Base-by-base conservation (phyloP, 2,113 vertebrate species). In the Empidonax alnorum region DNA sequence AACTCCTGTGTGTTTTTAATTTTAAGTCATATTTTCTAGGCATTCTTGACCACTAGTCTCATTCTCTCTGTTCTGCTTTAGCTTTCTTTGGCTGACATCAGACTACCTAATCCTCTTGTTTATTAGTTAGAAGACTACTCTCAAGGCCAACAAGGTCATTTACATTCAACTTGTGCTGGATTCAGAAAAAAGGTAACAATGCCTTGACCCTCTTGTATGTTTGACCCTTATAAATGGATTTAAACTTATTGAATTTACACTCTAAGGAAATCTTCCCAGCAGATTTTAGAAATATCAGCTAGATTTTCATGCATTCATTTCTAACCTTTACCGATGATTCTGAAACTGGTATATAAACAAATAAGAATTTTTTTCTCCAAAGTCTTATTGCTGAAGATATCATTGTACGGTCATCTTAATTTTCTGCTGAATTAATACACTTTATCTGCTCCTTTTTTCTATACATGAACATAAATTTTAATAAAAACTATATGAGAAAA, bases 191-290 rank as follows among this genome's bases (percentile, higher is more conserved):
- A 41, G 1, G 9, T 30, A 56, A 39, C 4, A 71, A 33, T 3
- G 0, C 11, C 24, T 31, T 68, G 37, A 61, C 0, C 0, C 18
- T 44, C 9, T 59, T 61, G 3, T 65, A 55, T 0, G 0, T 72
- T 82, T 84, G 23, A 35, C 25, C 3, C 25, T 35, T 59, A 39
- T 46, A 78, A 62, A 75, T 35, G 4, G 6, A 39, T 78, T 59
- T 63, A 75, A 87, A 55, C 4, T 1, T 25, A n/a, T 12, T 20
- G 10, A 53, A 88, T 72, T 86, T 46, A 83, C 5, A 44, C 44
- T 50, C 10, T 41, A 72, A 35, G 12, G 28, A 88, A 95, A 76
- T 16, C 13, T 55, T 84, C 50, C 28, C 7, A 35, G 27, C 14
- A 63, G 9, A 9, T 75, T 91, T 89, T 68, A 86, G 41, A 93